A percentile compares a stretch with the other conserved stretches of the same genome.
These are phyloP conservation scores for Ephestia elutella DNA, from an alignment of 1,140 invertebrate genomes.

Conservation along the genomic window DNA sequence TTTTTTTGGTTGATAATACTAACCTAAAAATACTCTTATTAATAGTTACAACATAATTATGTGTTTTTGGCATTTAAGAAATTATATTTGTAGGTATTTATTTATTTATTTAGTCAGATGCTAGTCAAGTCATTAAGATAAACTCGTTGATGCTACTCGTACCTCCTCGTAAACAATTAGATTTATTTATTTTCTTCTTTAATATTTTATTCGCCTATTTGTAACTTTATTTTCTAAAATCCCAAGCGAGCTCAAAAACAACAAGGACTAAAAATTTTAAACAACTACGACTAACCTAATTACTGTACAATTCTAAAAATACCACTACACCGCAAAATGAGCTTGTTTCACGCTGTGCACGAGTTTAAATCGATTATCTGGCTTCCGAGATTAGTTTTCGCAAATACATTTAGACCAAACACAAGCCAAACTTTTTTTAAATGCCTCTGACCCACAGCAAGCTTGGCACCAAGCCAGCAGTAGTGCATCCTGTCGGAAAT, in stretches of 20 bases:
- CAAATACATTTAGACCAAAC: conserved; percentile 2
- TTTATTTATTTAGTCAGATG: no score
- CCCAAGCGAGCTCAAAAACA: no score
- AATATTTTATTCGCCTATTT: background rate
- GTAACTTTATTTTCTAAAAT: background rate
- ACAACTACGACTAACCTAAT: background rate
- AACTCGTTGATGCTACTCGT: no score
- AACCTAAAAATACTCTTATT: no score
- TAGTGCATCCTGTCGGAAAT: background rate
- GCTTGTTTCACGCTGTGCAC: background rate
- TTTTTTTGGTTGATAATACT: no score
- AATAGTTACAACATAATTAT: no score
- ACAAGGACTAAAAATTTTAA: no score
- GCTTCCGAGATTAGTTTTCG: background rate
- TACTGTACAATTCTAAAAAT: background rate
- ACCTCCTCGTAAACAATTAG: no score
- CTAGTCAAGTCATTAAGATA: no score
- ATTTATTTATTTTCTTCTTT: no score
- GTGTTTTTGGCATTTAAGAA: no score
- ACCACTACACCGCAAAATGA: background rate
- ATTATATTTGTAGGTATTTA: no score
- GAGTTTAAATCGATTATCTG: conserved; percentile 2
- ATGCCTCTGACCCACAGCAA: background rate
- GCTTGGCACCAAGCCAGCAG: background rate
- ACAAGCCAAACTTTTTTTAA: background rate